Base-by-base conservation (phyloP, 2,797 vertebrate species). In the Sebastes kiyomatsui region DNA sequence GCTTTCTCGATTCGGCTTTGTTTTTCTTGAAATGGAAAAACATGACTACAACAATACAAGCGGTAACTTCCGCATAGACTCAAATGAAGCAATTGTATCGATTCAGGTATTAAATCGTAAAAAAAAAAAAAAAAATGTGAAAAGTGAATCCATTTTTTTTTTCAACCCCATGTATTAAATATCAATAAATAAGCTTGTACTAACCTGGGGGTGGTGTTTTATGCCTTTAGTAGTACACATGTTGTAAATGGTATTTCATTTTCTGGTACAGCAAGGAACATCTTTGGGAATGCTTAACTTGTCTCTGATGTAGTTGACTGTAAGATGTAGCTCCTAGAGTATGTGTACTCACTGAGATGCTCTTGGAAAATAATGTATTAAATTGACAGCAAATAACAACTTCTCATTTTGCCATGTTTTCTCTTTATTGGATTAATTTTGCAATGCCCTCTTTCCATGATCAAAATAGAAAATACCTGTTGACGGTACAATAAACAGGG, bases 351-450 rank as follows among this genome's bases (percentile, higher is more conserved):
- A 16, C 38, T 66, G 9, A 75, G 4, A 61, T 61, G 67, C 52
- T 88, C 56, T 75, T 84, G 12, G 10, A 67, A 72, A 86, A 77
- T 20, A 4, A 20, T 62, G 23, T 65, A 87, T 88, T 92, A 89
- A 91, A 92, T 20, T 42, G 10, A 86, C 25, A 79, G 81, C 33
- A 58, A 64, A 66, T 60, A 49, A 82, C 27, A 32, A 82, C 33
- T 77, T 68, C 27, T 77, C 28, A 68, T 84, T 91, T 94, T 79
- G 81, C 72, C 90, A 92, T 82, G 76, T 91, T 94, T 89, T 79
- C 22, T 66, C 42, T 96, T 95, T 95, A 96, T 94, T 95, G 78
- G 81, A 76, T 90, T 92, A 25, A 89, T 69, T 90, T 88, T 83
- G 81, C 80, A 89, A 80, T 88, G 72, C 69, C 81, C 55, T 88